These are phyloP conservation scores for Agrochola litura DNA, from an alignment of 2,888 invertebrate genomes.

Conservation along the genomic window DNA sequence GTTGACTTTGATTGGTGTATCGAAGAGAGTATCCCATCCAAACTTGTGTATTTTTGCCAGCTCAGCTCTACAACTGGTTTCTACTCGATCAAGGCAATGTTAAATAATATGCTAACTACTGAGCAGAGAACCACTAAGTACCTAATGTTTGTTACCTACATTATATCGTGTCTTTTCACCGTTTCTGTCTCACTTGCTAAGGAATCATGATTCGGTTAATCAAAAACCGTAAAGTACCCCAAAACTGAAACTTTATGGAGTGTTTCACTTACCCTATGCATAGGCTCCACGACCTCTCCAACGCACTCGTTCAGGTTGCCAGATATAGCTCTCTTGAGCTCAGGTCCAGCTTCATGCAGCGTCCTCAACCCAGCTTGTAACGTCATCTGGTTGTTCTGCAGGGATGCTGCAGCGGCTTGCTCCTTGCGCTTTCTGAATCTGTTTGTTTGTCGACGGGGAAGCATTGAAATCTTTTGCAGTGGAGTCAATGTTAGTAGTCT, in stretches of 20 bases:
- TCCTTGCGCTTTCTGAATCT: conserved; percentile 98
- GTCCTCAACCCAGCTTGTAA: conserved; percentile 98
- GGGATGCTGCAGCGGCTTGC: conserved; percentile 91
- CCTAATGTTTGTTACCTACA: neutral
- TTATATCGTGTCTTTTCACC: neutral
- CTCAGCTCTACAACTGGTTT: neutral
- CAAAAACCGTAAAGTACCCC: neutral
- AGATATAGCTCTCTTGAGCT: conserved; percentile 99
- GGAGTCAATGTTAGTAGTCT: conserved; percentile 6
- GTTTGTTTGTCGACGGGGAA: conserved; percentile 53
- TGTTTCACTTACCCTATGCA: conserved; percentile 95
- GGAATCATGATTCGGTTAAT: neutral
- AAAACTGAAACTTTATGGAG: neutral
- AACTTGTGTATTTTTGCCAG: neutral
- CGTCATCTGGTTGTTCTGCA: conserved; percentile 94
- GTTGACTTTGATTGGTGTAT: neutral
- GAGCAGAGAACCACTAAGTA: neutral
- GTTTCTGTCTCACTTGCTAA: neutral
- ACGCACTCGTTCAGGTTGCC: conserved; percentile 98
- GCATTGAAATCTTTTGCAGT: conserved; percentile 48
- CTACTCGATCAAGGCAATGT: neutral
- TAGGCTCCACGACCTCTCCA: conserved; percentile 98
- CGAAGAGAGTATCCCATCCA: neutral
- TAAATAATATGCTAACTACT: neutral
- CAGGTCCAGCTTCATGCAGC: conserved; percentile 99